Conservation (phyloP, 2,888 invertebrate genomes). For the Drosophila histrio region DNA sequence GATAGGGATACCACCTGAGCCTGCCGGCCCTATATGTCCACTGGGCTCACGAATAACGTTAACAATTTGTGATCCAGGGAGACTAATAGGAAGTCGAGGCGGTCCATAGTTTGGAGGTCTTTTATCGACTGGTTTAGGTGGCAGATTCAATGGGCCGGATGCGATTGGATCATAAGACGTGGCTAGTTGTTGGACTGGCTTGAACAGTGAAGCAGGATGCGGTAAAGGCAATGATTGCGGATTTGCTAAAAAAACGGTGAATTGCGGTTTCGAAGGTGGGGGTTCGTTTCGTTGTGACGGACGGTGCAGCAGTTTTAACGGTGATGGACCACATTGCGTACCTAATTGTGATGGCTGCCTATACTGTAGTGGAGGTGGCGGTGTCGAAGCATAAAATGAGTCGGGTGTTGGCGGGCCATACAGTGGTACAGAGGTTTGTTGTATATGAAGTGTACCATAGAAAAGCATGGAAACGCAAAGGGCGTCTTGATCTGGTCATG, state of each 20-base stretch:
- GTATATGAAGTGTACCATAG: constrained; percentile 84
- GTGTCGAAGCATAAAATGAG: constrained; percentile 26
- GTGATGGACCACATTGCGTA: constrained; percentile 84
- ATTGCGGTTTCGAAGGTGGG: constrained; percentile 64
- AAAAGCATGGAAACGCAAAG: constrained; percentile 82
- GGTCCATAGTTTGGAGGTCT: constrained; percentile 83
- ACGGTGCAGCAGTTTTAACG: constrained; percentile 31
- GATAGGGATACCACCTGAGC: constrained; percentile 85
- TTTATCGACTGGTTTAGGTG: constrained; percentile 84
- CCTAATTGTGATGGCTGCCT: neutral
- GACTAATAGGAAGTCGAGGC: constrained; percentile 78
- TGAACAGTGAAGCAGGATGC: constrained; percentile 76
- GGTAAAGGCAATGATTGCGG: constrained; percentile 81
- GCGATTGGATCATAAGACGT: constrained; percentile 81
- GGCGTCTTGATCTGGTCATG: constrained; percentile 83
- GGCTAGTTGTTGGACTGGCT: constrained; percentile 72
- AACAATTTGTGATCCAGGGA: constrained; percentile 71
- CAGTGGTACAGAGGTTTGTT: constrained; percentile 80
- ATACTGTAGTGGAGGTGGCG: constrained; percentile 41
- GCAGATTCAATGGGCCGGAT: constrained; percentile 76
- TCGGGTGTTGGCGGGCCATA: constrained; percentile 68
- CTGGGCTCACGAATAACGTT: constrained; percentile 61
- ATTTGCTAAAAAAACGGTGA: constrained; percentile 60
- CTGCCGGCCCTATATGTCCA: constrained; percentile 82
- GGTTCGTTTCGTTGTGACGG: neutral